Percentiles rank a stretch among this genome's conserved stretches.
Evolutionary conservation across 1,140 invertebrate genomes (phyloP).

Genomic region (Gonatopus flavifemur): DNA sequence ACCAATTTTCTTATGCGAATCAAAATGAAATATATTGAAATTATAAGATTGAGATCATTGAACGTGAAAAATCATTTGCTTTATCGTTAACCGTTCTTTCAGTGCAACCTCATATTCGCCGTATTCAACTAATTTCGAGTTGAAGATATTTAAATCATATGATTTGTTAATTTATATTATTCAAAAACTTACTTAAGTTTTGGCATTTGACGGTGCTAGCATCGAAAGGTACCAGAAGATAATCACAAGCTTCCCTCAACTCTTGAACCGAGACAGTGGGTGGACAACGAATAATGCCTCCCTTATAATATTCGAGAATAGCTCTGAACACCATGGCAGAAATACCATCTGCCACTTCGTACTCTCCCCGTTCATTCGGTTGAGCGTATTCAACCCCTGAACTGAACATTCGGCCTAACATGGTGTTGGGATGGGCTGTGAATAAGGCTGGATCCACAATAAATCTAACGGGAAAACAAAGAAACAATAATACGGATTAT

Average conservation of each 20-base stretch:
- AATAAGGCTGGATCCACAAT: conserved; percentile 90
- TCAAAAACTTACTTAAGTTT: conserved; percentile 78
- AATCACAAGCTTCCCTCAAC: conserved; percentile 97
- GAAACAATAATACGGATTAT: not conserved
- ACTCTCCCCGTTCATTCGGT: conserved; percentile 95
- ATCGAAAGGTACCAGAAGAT: conserved; percentile 96
- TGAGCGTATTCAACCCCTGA: conserved; percentile 90
- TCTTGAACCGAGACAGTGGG: conserved; percentile 86
- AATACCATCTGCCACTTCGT: conserved; percentile 97
- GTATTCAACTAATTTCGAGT: conserved; percentile 20
- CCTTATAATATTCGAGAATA: conserved; percentile 95
- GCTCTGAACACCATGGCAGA: conserved; percentile 93
- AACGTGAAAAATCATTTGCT: too few species aligned
- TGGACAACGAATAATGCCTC: conserved; percentile 85
- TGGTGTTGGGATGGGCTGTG: conserved; percentile 79
- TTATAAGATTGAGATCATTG: too few species aligned
- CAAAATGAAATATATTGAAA: too few species aligned
- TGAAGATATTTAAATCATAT: conserved; percentile 16
- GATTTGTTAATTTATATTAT: too few species aligned
- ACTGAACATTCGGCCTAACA: conserved; percentile 95
- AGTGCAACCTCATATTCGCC: not conserved
- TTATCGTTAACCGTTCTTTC: too few species aligned
- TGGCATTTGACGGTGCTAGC: conserved; percentile 94
- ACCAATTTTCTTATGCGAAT: too few species aligned
- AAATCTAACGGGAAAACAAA: conserved; percentile 55